Evolutionary conservation across 1,140 invertebrate species (phyloP), one percentile per base, ranked within the genome.

Genomic region (Scaptomyza hsui): DNA sequence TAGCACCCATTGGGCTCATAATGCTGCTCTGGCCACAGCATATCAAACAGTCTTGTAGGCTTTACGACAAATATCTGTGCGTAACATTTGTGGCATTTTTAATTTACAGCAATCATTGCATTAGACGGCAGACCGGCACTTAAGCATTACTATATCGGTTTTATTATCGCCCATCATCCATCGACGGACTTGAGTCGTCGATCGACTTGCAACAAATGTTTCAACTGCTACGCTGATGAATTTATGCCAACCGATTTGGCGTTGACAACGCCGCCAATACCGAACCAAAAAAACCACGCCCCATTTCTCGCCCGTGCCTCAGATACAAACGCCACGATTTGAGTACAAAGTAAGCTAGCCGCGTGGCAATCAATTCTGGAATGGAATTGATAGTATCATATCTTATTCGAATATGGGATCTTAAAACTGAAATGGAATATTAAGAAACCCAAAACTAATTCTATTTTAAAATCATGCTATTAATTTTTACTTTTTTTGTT

Each of bases 61-160:
- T 67, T 35, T 47, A 52, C 65, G 49, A 79, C 65, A 75, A 85
- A 85, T 86, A 86, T 85, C 81, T 85, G 57, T 77, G 81, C 81
- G 82, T 85, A 85, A 85, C 81, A 85, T 88, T 82, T 88, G 82
- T 88, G 78, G 82, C 82, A 88, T 88, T 88, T 85, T 78, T 88
- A 88, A 88, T 88, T 88, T 88, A 88, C 82, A 76, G 73, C 80
- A 67, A 75, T 65, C 73, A 79, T 68, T 83, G 82, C 70, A 86
- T 70, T 83, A 57, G 64, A 78, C 45, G 75, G 48, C 79, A 74
- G 41, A 44, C 67, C 44, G 60, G 62, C 78, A 82, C 76, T 86
- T 85, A 85, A 74, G 81, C 80, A 65, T 75, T 51, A 62, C 80
- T 86, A 86, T 85, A 85, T 85, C 82, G 81, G 81, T 85, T 85